Evolutionary conservation across 2,113 vertebrate genomes (phyloP), one percentile per base, ranked within the genome.

Genomic region (Rhabdomys dilectus): DNA sequence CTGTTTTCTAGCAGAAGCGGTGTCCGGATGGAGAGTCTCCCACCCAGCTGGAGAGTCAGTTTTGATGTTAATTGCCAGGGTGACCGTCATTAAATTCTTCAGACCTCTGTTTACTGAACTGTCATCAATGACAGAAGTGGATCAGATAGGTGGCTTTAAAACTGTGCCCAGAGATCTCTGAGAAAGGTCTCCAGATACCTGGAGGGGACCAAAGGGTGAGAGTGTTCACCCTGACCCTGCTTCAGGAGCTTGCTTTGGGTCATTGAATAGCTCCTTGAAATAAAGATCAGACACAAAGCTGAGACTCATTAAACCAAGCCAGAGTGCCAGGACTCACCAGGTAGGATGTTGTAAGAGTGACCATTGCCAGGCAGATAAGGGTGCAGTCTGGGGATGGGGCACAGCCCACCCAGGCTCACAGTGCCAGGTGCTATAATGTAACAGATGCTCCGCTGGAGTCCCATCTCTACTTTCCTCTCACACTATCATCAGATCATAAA

Each of bases 361-460:
- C 3, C 13, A 26, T 26, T 12, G 17, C 11, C 3, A 29, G 89
- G 84, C 60, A n/a, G 70, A 4, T 13, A 12, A 34, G 62, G 31
- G 29, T 4, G 1, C 11, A 39, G 39, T 31, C n/a, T n/a, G 36
- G 51, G 89, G 36, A 68, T 80, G 72, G 51, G 10, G 24, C 9
- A 1, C 7, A 13, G 68, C 12, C 21, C n/a, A 4, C 0, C 0
- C 0, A 0, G 39, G 70, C 42, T 76, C 1, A 10, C 5, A 26
- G 29, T 0, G 1, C 12, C 16, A 70, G 68, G 26, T 22, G 3
- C 3, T 39, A 19, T 7, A 1, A 6, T 0, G 62, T 72, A 24
- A 70, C n/a, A 26, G 36, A 60, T 64, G 82, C 29, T 19, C 26
- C 48, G 5, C 68, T 10, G 34, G 39, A 66, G 64, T 15, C 19